phyloP scores from a whole-genome alignment of 2,113 vertebrate genomes.

The Rana temporaria region DNA sequence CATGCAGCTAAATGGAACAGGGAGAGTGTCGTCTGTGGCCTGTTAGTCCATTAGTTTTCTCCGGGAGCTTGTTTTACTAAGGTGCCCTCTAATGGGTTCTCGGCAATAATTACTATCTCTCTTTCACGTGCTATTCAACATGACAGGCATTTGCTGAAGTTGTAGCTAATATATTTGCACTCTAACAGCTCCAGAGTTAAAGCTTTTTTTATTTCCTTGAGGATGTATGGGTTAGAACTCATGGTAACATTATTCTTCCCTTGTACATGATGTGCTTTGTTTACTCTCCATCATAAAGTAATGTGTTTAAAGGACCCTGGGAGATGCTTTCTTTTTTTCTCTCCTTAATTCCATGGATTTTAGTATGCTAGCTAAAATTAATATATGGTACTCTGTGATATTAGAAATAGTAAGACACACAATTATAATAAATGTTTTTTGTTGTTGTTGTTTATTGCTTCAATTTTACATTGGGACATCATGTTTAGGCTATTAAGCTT shows the following conservation, averaged over 20 bases:
- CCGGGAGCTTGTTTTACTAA: slow-evolving; percentile 88
- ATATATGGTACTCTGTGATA: too few relatives aligned
- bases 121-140: slow-evolving; percentile 85
- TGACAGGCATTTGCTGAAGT: slow-evolving; percentile 87
- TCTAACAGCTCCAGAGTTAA: slow-evolving; percentile 70
- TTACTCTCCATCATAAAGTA: slow-evolving; percentile 57
- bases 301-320: slow-evolving; percentile 56
- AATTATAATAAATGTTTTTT: too few relatives aligned
- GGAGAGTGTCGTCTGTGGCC: slow-evolving; percentile 79
- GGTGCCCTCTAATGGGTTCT: slow-evolving; percentile 96
- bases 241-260: slow-evolving; percentile 61
- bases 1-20: slow-evolving; percentile 81
- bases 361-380: too few relatives aligned
- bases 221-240: slow-evolving; percentile 72
- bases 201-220: slow-evolving; percentile 64
- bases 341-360: too few relatives aligned
- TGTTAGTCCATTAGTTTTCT: slow-evolving; percentile 95
- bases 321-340: too few relatives aligned
- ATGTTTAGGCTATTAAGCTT: too few relatives aligned
- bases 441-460: too few relatives aligned
- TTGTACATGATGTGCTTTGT: slow-evolving; percentile 61
- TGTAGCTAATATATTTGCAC: slow-evolving; percentile 80
- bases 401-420: too few relatives aligned
- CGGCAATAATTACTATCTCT: slow-evolving; percentile 94
- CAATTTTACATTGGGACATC: too few relatives aligned